Conservation (phyloP, 2,888 invertebrate genomes). For the Gonocerus acuteangulatus region DNA sequence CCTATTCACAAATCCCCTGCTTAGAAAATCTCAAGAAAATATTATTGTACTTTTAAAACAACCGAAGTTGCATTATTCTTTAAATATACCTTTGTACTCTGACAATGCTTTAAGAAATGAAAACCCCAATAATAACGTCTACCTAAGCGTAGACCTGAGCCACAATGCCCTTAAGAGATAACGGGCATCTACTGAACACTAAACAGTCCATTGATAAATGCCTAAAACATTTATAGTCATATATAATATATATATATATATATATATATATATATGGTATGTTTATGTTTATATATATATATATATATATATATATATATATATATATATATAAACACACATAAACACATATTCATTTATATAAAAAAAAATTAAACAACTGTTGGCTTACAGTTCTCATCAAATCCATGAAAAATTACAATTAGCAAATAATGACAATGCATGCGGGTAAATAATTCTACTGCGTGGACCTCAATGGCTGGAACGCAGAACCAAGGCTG, state of each 20-base stretch:
- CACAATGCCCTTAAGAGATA: background rate
- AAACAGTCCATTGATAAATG: slow-evolving; percentile 12
- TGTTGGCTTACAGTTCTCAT: slow-evolving; percentile 4
- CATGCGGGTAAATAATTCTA: slow-evolving; percentile 4
- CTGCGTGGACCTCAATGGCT: slow-evolving; percentile 53
- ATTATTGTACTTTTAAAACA: slow-evolving; percentile 24
- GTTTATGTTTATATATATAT: no score
- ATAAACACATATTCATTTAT: background rate
- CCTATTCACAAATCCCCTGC: background rate
- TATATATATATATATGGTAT: no score
- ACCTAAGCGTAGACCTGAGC: background rate
- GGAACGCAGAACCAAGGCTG: slow-evolving; percentile 72
- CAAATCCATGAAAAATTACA: no score
- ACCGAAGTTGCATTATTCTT: slow-evolving; percentile 21
- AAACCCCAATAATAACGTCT: background rate
- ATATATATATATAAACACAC: background rate
- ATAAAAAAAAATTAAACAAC: slow-evolving; percentile 8
- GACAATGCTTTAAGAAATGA: slow-evolving; percentile 12
- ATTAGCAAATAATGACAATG: no score
- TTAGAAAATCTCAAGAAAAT: slow-evolving; percentile 20
- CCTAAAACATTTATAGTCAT: slow-evolving; percentile 8
- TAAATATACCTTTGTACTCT: slow-evolving; percentile 23
- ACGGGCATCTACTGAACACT: slow-evolving; percentile 15
- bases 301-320: no score
- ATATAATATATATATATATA: background rate